phyloP scores from a whole-genome alignment of 2,888 invertebrate species.

The Corythucha ciliata region DNA sequence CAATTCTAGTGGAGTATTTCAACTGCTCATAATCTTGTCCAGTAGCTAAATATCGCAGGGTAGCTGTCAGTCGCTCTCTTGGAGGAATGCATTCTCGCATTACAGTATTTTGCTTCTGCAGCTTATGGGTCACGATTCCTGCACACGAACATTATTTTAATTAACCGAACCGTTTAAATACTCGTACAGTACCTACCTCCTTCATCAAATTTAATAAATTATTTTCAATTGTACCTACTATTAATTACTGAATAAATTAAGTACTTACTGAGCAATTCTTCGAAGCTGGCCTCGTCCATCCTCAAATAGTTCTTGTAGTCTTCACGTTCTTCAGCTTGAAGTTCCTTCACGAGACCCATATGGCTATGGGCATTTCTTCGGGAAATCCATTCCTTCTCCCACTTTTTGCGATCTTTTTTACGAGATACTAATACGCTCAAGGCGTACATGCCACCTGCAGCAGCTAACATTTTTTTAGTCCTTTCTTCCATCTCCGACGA shows the following conservation, averaged over 20 bases:
- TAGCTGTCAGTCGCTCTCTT: conserved; percentile 4
- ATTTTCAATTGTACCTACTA: conserved; percentile 11
- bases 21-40: conserved; percentile 8
- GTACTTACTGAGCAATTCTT: conserved; percentile 13
- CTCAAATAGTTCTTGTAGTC: conserved; percentile 13
- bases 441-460: conserved; percentile 4
- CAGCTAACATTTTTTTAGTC: background rate
- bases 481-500: background rate
- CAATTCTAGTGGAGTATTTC: conserved; percentile 10
- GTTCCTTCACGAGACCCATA: conserved; percentile 7
- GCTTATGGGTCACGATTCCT: conserved; percentile 9
- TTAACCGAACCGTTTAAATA: conserved; percentile 6
- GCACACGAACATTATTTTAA: conserved; percentile 9
- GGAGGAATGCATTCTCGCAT: conserved; percentile 13
- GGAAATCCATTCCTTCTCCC: conserved; percentile 11
- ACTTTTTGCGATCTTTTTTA: conserved; percentile 9
- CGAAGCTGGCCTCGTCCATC: conserved; percentile 10
- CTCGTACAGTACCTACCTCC: too few species aligned
- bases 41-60: conserved; percentile 13
- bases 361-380: conserved; percentile 13
- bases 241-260: conserved; percentile 12
- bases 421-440: conserved; percentile 4
- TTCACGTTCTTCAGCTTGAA: conserved; percentile 13
- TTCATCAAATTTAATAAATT: conserved; percentile 8
- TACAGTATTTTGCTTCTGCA: conserved; percentile 12